These are phyloP conservation scores for Hyles lineata DNA, from an alignment of 2,888 invertebrate genomes.

Conservation along the genomic window DNA sequence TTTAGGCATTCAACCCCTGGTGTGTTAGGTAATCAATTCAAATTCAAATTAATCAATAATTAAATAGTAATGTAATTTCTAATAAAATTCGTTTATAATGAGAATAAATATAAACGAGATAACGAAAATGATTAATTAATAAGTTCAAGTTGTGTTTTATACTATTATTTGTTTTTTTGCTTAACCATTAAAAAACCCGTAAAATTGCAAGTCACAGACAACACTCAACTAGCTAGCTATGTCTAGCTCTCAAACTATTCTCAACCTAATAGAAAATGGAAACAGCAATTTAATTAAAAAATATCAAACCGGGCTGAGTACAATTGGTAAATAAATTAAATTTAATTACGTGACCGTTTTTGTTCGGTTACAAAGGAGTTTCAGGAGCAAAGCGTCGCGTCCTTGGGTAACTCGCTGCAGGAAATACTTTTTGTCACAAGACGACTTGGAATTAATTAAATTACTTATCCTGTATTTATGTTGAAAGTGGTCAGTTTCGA, in stretches of 20 bases:
- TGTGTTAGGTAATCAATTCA: too few species aligned
- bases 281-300: slow-evolving; percentile 18
- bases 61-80: too few species aligned
- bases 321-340: slow-evolving; percentile 32
- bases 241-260: neutral
- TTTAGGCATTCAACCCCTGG: too few species aligned
- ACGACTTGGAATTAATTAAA: slow-evolving; percentile 15
- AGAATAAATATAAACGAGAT: too few species aligned
- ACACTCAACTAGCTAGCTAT: neutral
- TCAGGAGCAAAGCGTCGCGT: slow-evolving; percentile 19
- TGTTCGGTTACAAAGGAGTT: slow-evolving; percentile 27
- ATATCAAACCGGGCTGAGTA: slow-evolving; percentile 29
- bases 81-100: too few species aligned
- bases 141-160: too few species aligned
- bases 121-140: too few species aligned
- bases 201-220: neutral
- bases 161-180: too few species aligned
- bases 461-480: neutral
- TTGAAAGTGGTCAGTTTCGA: too few species aligned
- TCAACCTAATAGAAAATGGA: neutral
- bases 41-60: too few species aligned
- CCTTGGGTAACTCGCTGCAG: slow-evolving; percentile 25
- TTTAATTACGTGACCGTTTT: slow-evolving; percentile 32
- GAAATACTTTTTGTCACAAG: slow-evolving; percentile 19
- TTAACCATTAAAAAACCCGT: neutral